Conservation (phyloP, 2,888 invertebrate genomes). For the Brassicogethes aeneus region DNA sequence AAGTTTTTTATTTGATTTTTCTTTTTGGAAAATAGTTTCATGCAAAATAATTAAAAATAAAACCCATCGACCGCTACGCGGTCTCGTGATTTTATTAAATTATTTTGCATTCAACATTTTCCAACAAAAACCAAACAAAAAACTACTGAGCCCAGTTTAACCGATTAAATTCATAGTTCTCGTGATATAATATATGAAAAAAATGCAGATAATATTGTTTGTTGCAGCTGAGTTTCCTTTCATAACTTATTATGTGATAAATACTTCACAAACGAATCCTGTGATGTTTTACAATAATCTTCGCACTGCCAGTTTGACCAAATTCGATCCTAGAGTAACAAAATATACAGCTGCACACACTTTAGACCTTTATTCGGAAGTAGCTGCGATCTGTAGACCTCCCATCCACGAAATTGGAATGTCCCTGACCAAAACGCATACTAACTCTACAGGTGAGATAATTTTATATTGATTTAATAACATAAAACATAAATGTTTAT, state of each 20-base stretch:
- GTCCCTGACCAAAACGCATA: conserved; percentile 67
- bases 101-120: no score
- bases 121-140: no score
- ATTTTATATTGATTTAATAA: no score
- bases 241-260: conserved; percentile 85
- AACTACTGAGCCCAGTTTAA: no score
- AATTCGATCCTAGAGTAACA: conserved; percentile 73
- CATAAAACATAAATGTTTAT: no score
- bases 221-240: conserved; percentile 79
- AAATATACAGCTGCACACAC: conserved; percentile 84
- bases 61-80: no score
- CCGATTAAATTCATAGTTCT: not conserved
- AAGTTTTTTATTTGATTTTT: no score
- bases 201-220: not conserved
- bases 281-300: conserved; percentile 78
- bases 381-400: conserved; percentile 83
- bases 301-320: conserved; percentile 71
- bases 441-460: conserved; percentile 66
- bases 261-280: conserved; percentile 78
- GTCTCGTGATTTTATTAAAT: no score
- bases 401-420: conserved; percentile 73
- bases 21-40: no score
- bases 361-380: conserved; percentile 80
- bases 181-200: not conserved
- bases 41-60: no score